These are phyloP conservation scores for Phortica magna DNA, from an alignment of 2,888 invertebrate genomes.

Conservation along the genomic window DNA sequence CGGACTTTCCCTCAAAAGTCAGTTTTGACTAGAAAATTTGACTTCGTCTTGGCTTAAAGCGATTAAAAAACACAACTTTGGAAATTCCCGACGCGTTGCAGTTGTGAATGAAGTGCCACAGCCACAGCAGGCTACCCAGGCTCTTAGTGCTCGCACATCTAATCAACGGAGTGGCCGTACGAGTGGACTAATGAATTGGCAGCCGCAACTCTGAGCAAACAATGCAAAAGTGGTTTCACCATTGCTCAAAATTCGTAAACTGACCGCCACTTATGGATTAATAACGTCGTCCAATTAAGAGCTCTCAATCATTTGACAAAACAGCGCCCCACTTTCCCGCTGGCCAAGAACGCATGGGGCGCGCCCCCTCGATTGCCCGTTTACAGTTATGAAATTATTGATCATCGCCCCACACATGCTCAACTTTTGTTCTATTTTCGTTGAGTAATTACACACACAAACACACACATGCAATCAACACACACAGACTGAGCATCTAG, in stretches of 20 bases:
- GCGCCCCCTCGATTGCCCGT: slow-evolving; percentile 44
- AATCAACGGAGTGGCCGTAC: not conserved
- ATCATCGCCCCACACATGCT: slow-evolving; percentile 49
- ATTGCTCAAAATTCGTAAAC: slow-evolving; percentile 10
- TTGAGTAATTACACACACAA: slow-evolving; percentile 56
- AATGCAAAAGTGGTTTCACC: slow-evolving; percentile 29
- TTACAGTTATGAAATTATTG: slow-evolving; percentile 72
- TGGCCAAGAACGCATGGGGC: not conserved
- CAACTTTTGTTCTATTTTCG: slow-evolving; percentile 61
- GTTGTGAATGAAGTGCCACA: too few species aligned
- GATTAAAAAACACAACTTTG: too few species aligned
- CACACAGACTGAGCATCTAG: not conserved
- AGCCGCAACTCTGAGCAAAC: slow-evolving; percentile 28
- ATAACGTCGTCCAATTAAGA: slow-evolving; percentile 67
- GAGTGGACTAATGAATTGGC: slow-evolving; percentile 56
- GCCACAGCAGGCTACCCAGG: too few species aligned
- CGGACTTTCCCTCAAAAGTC: slow-evolving; percentile 56
- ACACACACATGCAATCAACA: slow-evolving; percentile 1
- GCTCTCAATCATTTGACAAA: slow-evolving; percentile 67
- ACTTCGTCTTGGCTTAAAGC: not conserved
- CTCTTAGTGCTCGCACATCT: not conserved
- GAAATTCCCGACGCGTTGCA: too few species aligned
- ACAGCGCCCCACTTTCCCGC: not conserved
- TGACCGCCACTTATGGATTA: slow-evolving; percentile 53
- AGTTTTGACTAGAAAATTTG: slow-evolving; percentile 47